phyloP scores from a whole-genome alignment of 2,113 vertebrate genomes.

The Tinamus guttatus region DNA sequence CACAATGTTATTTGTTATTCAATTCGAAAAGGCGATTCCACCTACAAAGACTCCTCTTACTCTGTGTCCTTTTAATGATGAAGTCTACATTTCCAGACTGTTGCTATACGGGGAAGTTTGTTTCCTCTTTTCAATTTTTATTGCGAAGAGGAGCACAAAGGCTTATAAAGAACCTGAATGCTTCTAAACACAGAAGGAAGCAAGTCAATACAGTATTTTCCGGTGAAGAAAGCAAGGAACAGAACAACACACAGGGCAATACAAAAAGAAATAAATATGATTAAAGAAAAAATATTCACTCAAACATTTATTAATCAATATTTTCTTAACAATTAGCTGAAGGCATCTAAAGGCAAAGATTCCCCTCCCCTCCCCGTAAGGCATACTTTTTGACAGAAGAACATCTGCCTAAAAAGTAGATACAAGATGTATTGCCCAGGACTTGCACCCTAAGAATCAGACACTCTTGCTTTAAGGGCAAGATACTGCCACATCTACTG shows the following conservation, averaged over 20 bases:
- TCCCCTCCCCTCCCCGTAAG: too few species aligned
- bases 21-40: background rate
- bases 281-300: accelerated
- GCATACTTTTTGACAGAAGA: background rate
- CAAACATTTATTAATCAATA: background rate
- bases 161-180: background rate
- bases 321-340: background rate
- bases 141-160: background rate
- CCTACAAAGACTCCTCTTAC: background rate
- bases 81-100: background rate
- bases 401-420: background rate
- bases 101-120: background rate
- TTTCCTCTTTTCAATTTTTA: background rate
- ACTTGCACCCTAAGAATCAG: background rate
- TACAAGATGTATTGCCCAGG: background rate
- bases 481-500: background rate
- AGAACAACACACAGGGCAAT: background rate
- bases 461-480: background rate
- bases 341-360: background rate
- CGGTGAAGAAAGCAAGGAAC: background rate
- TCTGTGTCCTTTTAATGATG: too few species aligned
- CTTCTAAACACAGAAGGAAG: background rate
- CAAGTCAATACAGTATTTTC: background rate
- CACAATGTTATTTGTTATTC: background rate
- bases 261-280: background rate